Conservation (phyloP, 2,113 vertebrate species). For the Lophochroa leadbeateri region DNA sequence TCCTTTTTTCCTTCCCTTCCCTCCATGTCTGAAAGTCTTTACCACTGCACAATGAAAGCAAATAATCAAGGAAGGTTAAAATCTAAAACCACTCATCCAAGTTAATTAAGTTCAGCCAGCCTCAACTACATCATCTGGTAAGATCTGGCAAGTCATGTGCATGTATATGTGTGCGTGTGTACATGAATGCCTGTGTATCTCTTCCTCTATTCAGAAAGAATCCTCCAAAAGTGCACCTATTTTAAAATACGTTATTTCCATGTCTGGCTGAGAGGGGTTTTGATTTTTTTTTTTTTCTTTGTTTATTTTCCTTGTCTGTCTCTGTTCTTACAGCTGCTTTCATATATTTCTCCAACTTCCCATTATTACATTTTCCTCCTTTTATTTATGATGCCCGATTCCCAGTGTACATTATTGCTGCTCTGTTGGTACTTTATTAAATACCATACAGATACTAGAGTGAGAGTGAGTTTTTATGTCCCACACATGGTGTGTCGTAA, state of each 20-base stretch:
- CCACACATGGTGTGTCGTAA: conserved; percentile 72
- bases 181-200: neutral
- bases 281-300: neutral
- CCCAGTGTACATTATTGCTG: conserved; percentile 63
- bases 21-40: conserved; percentile 64
- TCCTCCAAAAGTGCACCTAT: neutral
- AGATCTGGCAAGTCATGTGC: conserved; percentile 2
- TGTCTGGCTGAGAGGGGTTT: neutral
- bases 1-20: neutral
- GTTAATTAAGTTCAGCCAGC: conserved; percentile 71
- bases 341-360: conserved; percentile 27
- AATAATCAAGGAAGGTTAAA: conserved; percentile 69
- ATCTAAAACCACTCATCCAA: conserved; percentile 66
- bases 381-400: conserved; percentile 62
- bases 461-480: conserved; percentile 65
- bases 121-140: conserved; percentile 61
- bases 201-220: neutral
- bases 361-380: conserved; percentile 56
- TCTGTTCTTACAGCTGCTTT: conserved; percentile 48
- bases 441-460: conserved; percentile 56
- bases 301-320: neutral
- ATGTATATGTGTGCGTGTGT: neutral
- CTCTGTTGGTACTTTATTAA: conserved; percentile 75
- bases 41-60: conserved; percentile 39
- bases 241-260: neutral